Base-by-base conservation (phyloP, 2,888 invertebrate genomes). In the Tigriopus californicus region DNA sequence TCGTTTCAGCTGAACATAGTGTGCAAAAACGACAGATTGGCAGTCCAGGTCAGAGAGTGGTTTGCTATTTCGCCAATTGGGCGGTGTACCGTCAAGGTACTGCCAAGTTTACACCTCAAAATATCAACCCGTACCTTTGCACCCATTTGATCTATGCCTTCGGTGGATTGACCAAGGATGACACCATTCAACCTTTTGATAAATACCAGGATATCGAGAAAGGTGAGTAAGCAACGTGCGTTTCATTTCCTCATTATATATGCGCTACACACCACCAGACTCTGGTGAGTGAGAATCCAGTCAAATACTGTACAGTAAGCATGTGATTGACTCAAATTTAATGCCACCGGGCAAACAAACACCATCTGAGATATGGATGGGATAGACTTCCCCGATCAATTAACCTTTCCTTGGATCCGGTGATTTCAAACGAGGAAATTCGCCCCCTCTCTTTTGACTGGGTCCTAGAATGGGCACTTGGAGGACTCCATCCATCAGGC, bases 191-290 rank as follows among this genome's bases (percentile, higher is more conserved):
- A 66, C 89, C 90, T 1, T 91, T 89, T 70, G 91, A 92, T 73
- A 89, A 90, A 70, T 91, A 91, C 70, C 91, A 91, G 74, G 91
- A 92, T 70, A 83, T 91, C 68, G 91, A 91, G 69, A 89, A 91
- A 80, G 90, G 90, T 88, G 69, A 69, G 15, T 61, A n/a, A 20
- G 49, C 13, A 5, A 10, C 18, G 20, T 10, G n/a, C 46, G n/a
- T 18, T 15, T 10, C 10, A 18, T 44, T 18, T 44, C 46, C 18
- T 18, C 18, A 44, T 44, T 18, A 10, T 40, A n/a, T 41, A 20
- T 33, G 3, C 33, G 4, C 3, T 33, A 8, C 4, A 33, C 33
- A 33, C 33, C n/a, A n/a, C n/a, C n/a, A n/a, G n/a, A n/a, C n/a
- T n/a, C n/a, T n/a, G n/a, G n/a, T n/a, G n/a, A n/a, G n/a, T n/a